These are phyloP conservation scores for Thymallus thymallus DNA, from an alignment of 2,113 vertebrate species.

Conservation along the genomic window DNA sequence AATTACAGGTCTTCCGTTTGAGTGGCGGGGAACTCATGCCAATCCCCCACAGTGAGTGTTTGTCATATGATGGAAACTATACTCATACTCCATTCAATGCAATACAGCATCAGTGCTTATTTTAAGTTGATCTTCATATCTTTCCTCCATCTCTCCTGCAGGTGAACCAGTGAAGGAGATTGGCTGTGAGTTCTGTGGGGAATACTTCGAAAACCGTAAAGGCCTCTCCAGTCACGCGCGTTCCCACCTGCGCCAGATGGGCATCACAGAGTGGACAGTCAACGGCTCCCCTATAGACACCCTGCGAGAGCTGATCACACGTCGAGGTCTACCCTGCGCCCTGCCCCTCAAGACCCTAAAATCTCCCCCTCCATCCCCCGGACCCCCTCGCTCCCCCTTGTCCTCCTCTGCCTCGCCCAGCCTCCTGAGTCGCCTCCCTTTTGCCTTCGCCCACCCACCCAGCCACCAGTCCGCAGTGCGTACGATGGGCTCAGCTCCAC, in stretches of 20 bases:
- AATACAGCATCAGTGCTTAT: not conserved
- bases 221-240: conserved; percentile 93
- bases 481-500: conserved; percentile 52
- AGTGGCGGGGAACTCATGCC: conserved; percentile 73
- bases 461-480: conserved; percentile 58
- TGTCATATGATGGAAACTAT: not conserved
- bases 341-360: conserved; percentile 67
- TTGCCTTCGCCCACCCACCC: conserved; percentile 62
- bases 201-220: conserved; percentile 95
- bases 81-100: not conserved
- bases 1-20: conserved; percentile 77
- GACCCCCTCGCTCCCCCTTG: conserved; percentile 60
- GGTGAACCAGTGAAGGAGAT: conserved; percentile 79
- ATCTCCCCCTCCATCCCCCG: conserved; percentile 65
- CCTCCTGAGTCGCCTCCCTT: conserved; percentile 62
- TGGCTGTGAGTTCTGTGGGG: conserved; percentile 86
- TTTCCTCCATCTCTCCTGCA: conserved; percentile 10
- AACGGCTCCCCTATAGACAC: conserved; percentile 95
- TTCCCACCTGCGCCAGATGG: conserved; percentile 93
- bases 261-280: conserved; percentile 93
- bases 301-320: conserved; percentile 74
- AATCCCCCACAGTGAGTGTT: conserved; percentile 70
- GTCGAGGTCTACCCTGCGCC: conserved; percentile 72
- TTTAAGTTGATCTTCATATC: not conserved
- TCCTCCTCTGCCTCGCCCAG: conserved; percentile 55